phyloP scores from a whole-genome alignment of 2,797 vertebrate genomes.

The Anisognathus igniventris region DNA sequence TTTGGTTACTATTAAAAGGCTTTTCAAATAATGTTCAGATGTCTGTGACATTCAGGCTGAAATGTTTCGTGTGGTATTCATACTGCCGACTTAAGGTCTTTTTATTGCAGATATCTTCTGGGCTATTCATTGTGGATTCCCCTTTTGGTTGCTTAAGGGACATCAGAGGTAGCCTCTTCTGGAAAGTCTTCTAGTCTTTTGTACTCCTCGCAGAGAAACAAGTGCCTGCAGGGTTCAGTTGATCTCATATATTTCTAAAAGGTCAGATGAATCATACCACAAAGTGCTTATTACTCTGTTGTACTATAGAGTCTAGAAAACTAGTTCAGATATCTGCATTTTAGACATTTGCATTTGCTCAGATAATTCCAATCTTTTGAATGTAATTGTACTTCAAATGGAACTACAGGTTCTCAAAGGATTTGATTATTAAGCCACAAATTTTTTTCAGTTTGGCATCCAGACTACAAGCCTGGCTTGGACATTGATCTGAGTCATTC shows the following conservation, averaged over 20 bases:
- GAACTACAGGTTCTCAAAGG: neutral
- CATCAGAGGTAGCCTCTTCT: neutral
- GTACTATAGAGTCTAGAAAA: neutral
- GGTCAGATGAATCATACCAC: neutral
- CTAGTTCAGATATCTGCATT: neutral
- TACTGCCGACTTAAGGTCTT: neutral
- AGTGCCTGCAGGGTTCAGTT: neutral
- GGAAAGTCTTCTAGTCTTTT: neutral
- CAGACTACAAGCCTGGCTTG: neutral
- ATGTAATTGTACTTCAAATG: neutral
- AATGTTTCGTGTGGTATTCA: neutral
- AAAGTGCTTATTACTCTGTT: neutral
- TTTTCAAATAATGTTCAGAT: neutral
- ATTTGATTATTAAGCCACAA: neutral
- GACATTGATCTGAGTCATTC: neutral
- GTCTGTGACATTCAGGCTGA: neutral
- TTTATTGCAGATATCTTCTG: neutral
- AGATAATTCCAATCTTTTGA: neutral
- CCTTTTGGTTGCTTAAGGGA: neutral
- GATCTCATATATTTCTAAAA: neutral
- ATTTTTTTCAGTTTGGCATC: neutral
- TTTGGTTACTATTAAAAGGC: neutral
- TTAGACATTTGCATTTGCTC: neutral
- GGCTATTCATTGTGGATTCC: neutral
- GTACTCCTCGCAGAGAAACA: neutral